A percentile compares a stretch with the other conserved stretches of the same genome.
Evolutionary conservation across 1,140 invertebrate genomes (phyloP).

Genomic region (Penaeus chinensis): DNA sequence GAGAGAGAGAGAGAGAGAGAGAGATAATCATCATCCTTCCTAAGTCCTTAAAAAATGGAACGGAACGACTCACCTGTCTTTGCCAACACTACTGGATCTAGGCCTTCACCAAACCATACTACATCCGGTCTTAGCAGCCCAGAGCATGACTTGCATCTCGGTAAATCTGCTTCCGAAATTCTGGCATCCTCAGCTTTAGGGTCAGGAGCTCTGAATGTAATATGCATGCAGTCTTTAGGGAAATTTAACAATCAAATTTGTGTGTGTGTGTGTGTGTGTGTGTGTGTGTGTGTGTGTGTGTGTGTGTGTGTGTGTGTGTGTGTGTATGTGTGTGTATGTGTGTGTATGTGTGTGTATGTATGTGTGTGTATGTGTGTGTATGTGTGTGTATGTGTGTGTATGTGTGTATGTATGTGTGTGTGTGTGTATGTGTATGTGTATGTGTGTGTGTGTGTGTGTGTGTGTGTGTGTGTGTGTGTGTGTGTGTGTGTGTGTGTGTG

Average conservation of each 20-base stretch:
- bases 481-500: no score
- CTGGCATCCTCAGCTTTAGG: slow-evolving; percentile 68
- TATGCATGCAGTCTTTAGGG: background rate
- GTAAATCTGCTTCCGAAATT: slow-evolving; percentile 78
- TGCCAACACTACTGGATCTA: slow-evolving; percentile 76
- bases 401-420: background rate
- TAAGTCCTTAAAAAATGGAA: background rate
- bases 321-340: background rate
- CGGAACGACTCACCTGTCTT: slow-evolving; percentile 73
- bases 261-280: no score
- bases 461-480: no score
- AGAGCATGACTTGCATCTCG: slow-evolving; percentile 77
- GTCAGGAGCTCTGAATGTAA: slow-evolving; percentile 71
- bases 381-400: background rate
- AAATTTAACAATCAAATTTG: background rate
- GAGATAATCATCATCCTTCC: background rate
- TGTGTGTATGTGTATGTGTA: background rate
- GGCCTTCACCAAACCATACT: slow-evolving; percentile 90
- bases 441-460: no score
- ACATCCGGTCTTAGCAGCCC: slow-evolving; percentile 86
- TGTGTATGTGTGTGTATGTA: no score
- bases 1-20: no score
- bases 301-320: no score
- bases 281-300: no score
- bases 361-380: no score